Evolutionary conservation across 2,113 vertebrate genomes (phyloP), one percentile per base, ranked within the genome.

Genomic region (Xyrauchen texanus): DNA sequence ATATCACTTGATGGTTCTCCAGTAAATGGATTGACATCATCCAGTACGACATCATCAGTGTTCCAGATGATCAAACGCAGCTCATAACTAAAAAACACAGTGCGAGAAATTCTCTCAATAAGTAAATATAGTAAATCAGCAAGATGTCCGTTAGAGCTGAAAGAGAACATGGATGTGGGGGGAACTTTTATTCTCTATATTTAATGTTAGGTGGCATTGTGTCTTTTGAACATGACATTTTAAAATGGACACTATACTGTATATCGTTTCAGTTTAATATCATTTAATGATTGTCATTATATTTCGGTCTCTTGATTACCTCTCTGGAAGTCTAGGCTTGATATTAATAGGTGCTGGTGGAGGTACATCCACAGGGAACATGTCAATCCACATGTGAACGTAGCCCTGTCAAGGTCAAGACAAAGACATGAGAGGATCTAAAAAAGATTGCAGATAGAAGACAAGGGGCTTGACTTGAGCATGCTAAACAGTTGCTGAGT

Each of bases 51-150:
- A 0, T 96, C 90, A 0, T 98, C 96, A 0, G 94, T 96, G 84
- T 98, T 99, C 97, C 98, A 99, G 76, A 98, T 94, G 86, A 95
- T 95, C 57, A 98, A 94, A 55, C 95, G 93, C 70, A 99, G 91
- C 83, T 98, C 96, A 0, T 96, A 98, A 85, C 96, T 98, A 84
- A 58, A 44, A 70, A n/a, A 49, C 21, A 82, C 47, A 16, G 60
- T 79, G 75, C 83, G 34, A 80, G 4, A 64, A 9, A 62, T 11
- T 53, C 9, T 10, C 4, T 53, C 3, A 49, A 3, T 5, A 49
- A 49, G 2, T 4, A 34, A 9, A n/a, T 58, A 58, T n/a, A 45
- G 5, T 10, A 58, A 34, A 45, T 16, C 55, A 58, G 9, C 12
- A 47, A 72, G 46, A 51, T 6, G 15, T 46, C 4, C 1, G 21